These are phyloP conservation scores for Hydroisotoma schaefferi DNA, from an alignment of 2,888 invertebrate genomes.

Conservation along the genomic window DNA sequence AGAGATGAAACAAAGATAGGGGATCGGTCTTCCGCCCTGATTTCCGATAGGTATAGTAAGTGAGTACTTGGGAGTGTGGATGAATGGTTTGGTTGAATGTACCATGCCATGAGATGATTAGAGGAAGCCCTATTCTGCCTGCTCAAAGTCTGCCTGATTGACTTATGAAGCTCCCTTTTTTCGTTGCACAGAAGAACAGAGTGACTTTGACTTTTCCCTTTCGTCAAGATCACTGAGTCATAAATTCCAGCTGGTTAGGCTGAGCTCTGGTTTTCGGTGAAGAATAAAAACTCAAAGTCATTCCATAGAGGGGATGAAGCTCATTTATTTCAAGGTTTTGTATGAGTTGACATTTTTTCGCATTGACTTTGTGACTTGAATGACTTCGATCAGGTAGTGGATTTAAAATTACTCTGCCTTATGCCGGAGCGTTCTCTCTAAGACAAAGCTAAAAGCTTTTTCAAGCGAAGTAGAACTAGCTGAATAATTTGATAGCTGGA, in stretches of 20 bases:
- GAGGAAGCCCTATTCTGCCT: constrained; percentile 15
- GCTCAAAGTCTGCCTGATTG: constrained; percentile 10
- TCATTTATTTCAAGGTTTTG: neutral
- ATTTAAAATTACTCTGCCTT: neutral
- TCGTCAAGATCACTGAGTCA: constrained; percentile 12
- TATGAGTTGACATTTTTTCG: neutral
- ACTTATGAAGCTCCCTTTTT: constrained; percentile 29
- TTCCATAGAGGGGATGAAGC: no score
- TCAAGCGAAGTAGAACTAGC: neutral
- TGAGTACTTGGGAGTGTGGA: no score
- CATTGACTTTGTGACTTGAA: neutral
- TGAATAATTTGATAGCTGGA: neutral
- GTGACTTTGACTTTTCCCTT: constrained; percentile 2
- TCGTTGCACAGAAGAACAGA: neutral
- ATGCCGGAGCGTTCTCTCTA: neutral
- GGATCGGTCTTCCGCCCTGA: no score
- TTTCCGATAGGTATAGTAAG: no score
- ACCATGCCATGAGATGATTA: constrained; percentile 18
- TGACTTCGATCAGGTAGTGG: neutral
- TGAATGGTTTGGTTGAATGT: constrained; percentile 1
- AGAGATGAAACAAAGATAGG: constrained; percentile 4
- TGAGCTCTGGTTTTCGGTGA: neutral
- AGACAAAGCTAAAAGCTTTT: no score
- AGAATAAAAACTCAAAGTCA: neutral
- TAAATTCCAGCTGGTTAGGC: constrained; percentile 10